Evolutionary conservation across 2,888 invertebrate species (phyloP), one percentile per base, ranked within the genome.

Genomic region (Athripsodes cinereus): DNA sequence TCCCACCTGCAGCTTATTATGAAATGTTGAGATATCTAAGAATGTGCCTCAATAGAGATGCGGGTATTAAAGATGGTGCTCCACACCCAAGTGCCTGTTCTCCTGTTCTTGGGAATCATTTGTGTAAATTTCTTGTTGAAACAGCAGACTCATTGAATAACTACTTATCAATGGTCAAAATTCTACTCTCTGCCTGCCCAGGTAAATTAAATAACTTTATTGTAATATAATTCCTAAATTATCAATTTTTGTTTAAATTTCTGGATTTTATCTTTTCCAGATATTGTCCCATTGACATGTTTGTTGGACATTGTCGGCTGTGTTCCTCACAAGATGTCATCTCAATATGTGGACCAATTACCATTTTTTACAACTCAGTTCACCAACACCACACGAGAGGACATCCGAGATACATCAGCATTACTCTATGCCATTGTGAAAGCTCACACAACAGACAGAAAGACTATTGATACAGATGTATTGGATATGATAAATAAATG

Each of bases 221-320:
- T 46, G 46, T 46, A 16, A 46, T 46, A 11, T 46, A 46, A n/a
- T n/a, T n/a, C n/a, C 31, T 31, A 31, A 46, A 11, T 16, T 16
- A 46, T 16, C 13, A 18, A 46, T 46, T 16, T 46, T 46, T 8
- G 13, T 16, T 11, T 48, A 48, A 19, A n/a, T 26, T 22, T 21
- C 11, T 53, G 44, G 44, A n/a, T 60, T 66, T n/a, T n/a, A n/a
- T n/a, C n/a, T n/a, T n/a, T n/a, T 69, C 51, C 68, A 86, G 85
- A 81, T 66, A 69, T 82, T 48, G 81, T 84, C 72, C 76, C 87
- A 0, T 71, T 94, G 53, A 85, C 86, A 56, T 91, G 90, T 65
- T 79, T 95, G 68, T 76, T 92, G 64, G 94, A 95, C 73, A 78
- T 92, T 20, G 79, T 93, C n/a, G 92, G 92, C 44, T 89, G 90